phyloP scores from a whole-genome alignment of 2,888 invertebrate species.

The Eueremaeus valkanovi region DNA sequence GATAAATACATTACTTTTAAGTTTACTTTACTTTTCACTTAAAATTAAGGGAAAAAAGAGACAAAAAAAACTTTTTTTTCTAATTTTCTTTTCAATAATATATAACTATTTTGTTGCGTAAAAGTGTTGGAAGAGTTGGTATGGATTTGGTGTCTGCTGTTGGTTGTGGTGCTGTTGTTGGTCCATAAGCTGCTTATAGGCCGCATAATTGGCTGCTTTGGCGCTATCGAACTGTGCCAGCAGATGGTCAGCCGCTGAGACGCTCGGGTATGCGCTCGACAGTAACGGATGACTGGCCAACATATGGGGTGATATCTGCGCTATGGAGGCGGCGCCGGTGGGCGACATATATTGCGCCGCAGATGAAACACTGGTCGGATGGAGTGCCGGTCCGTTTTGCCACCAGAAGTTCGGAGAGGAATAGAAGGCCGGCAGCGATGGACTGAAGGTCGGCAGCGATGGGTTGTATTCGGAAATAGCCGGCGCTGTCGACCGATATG shows the following conservation, averaged over 20 bases:
- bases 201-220: slow-evolving; percentile 6
- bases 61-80: not conserved
- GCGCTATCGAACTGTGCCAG: slow-evolving; percentile 1
- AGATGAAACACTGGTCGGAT: slow-evolving; percentile 8
- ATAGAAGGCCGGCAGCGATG: not conserved
- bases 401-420: slow-evolving; percentile 21
- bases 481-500: slow-evolving; percentile 20
- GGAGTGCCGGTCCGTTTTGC: not conserved
- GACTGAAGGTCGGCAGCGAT: slow-evolving; percentile 41
- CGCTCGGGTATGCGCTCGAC: not conserved
- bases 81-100: not conserved
- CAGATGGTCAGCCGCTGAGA: not conserved
- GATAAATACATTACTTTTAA: not conserved
- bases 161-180: slow-evolving; percentile 22
- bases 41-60: not conserved
- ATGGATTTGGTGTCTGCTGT: slow-evolving; percentile 14
- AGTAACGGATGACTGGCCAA: slow-evolving; percentile 18
- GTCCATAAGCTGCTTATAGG: slow-evolving; percentile 1
- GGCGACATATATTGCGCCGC: not conserved
- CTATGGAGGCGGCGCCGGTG: not conserved
- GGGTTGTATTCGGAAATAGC: slow-evolving; percentile 45
- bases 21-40: not conserved
- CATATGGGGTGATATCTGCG: slow-evolving; percentile 1
- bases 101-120: slow-evolving; percentile 28
- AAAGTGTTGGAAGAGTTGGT: slow-evolving; percentile 30